Conservation (phyloP, 2,797 vertebrate genomes). For the Uromys caudimaculatus region DNA sequence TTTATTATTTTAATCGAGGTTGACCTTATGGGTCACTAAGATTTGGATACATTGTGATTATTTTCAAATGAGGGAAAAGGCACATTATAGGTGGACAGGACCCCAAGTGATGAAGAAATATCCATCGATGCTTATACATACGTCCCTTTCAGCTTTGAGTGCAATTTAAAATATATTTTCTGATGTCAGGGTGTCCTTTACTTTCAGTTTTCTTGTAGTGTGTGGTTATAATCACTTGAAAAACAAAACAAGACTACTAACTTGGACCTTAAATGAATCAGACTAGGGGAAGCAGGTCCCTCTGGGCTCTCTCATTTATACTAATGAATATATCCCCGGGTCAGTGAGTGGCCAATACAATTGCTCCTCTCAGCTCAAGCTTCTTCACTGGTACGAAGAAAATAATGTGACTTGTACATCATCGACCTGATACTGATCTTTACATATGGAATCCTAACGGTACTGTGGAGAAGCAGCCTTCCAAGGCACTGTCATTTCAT, state of each 20-base stretch:
- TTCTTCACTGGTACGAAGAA: slow-evolving; percentile 6
- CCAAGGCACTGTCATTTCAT: neutral
- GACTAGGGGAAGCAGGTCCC: neutral
- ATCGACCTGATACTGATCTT: neutral
- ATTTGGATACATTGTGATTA: slow-evolving; percentile 22
- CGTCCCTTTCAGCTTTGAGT: slow-evolving; percentile 16
- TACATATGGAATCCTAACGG: neutral
- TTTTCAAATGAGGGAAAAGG: slow-evolving; percentile 54
- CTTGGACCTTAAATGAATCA: neutral
- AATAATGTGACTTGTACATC: neutral
- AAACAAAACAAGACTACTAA: neutral
- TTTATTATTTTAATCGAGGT: slow-evolving; percentile 39
- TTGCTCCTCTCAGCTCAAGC: neutral
- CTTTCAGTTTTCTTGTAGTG: slow-evolving; percentile 41
- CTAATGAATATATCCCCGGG: neutral
- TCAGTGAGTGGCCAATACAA: neutral
- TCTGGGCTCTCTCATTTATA: neutral
- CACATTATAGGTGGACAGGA: neutral
- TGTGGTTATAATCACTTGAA: slow-evolving; percentile 20
- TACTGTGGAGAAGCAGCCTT: neutral
- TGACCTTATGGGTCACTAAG: slow-evolving; percentile 38
- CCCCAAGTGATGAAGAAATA: slow-evolving; percentile 12
- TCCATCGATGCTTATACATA: neutral
- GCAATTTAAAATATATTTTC: neutral
- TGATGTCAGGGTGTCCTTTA: neutral